phyloP scores from a whole-genome alignment of 2,113 vertebrate genomes.

The Tylochromis polylepis region DNA sequence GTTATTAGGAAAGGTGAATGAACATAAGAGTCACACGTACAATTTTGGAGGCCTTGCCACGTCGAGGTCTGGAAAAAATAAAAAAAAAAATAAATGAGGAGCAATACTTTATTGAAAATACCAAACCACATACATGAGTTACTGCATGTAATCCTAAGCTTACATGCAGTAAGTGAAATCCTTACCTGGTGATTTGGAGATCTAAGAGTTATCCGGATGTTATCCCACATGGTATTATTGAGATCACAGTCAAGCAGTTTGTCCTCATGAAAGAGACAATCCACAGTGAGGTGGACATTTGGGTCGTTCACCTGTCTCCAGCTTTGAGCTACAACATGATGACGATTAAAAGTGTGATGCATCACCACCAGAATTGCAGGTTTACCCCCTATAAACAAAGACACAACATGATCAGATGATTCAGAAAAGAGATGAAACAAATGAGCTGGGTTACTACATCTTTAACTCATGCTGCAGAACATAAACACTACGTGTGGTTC shows the following conservation, averaged over 20 bases:
- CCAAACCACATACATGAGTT: neutral
- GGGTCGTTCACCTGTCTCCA: neutral
- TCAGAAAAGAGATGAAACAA: neutral
- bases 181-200: neutral
- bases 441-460: neutral
- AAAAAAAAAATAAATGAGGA: neutral
- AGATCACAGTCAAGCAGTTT: neutral
- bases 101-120: neutral
- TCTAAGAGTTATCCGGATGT: neutral
- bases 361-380: slow-evolving; percentile 26
- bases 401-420: neutral
- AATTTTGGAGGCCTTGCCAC: neutral
- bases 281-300: slow-evolving; percentile 3
- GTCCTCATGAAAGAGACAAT: slow-evolving; percentile 9
- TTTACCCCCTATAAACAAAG: neutral
- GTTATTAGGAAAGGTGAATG: neutral
- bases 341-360: neutral
- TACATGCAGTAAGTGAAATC: neutral
- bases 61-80: neutral
- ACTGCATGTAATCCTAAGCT: neutral
- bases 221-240: neutral
- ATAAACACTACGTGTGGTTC: neutral
- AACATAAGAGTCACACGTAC: neutral
- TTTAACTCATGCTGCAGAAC: neutral
- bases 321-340: neutral